Evolutionary conservation across 2,113 vertebrate species (phyloP).

Genomic region (Marcusenius ussheri): DNA sequence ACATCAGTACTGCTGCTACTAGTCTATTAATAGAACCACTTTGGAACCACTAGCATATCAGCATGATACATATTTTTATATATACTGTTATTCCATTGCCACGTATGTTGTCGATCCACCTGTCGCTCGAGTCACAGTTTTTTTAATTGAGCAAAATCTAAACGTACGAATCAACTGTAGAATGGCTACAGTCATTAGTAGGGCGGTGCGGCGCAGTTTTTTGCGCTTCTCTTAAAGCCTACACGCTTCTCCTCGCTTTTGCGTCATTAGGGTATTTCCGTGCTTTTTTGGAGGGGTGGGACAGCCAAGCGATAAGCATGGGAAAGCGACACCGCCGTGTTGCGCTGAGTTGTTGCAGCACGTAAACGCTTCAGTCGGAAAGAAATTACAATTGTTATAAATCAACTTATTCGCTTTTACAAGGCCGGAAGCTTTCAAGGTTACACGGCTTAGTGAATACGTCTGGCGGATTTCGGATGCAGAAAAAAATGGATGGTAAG

Average conservation of each 20-base stretch:
- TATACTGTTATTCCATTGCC: neutral
- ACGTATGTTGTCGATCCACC: neutral
- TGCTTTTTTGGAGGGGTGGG: constrained; percentile 47
- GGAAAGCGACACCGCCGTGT: neutral
- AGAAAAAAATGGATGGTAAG: constrained; percentile 52
- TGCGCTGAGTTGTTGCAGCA: neutral
- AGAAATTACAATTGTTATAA: neutral
- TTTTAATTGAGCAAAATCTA: neutral
- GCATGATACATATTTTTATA: neutral
- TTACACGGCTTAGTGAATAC: neutral
- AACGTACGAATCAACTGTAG: neutral
- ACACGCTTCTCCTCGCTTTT: constrained; percentile 35
- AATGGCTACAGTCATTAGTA: neutral
- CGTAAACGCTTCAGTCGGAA: neutral
- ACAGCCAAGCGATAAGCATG: neutral
- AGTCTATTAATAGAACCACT: neutral
- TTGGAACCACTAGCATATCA: neutral
- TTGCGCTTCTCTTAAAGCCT: constrained; percentile 17
- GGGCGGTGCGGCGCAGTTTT: neutral
- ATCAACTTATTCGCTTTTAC: neutral
- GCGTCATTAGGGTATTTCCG: constrained; percentile 68
- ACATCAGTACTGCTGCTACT: neutral
- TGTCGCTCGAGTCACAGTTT: neutral
- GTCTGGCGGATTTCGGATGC: neutral
- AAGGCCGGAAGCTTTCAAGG: neutral